Base-by-base conservation (phyloP, 92 coral and sea anemone species). In the Anthopleura xanthogrammica region DNA sequence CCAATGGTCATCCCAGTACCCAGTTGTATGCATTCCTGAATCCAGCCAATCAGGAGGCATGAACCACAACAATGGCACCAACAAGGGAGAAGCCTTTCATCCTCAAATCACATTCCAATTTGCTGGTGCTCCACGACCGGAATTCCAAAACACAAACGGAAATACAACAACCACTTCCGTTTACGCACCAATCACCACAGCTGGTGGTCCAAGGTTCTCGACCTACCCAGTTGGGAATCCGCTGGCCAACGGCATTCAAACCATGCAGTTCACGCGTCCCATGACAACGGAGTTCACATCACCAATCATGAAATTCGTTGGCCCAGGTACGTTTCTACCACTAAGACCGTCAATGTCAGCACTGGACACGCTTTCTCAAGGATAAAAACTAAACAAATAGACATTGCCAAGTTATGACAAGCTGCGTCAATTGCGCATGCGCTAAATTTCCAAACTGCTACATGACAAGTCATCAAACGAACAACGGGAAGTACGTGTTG, bases 1-100 rank as follows among this genome's bases (percentile, higher is more conserved):
- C 85, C 98, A 95, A 72, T 95, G 98, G 98, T 95, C 98, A 20
- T 94, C 95, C 13, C 90, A 90, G 29, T 94, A 94, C 72, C 98
- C 98, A 2, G 95, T 96, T 76, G 98, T 96, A 8, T 96, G 98
- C 85, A 86, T 96, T 40, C 92, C 98, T 22, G 98, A 96, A 60
- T 92, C 98, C 64, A 87, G 91, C 54, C 88, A 91, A 64, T 86
- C 98, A 52, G 91, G 92, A 43, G 95, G 93, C 60, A 81, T 85
- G 83, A 88, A 91, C 43, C 98, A 94, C 68, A 85, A 94, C 19
- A 94, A 88, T 72, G 95, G 94, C 36, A 87, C 89, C 39, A 89
- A 85, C 83, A 92, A 92, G 76, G 81, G 87, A 7, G 97, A 92
- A 41, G 85, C 90, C 12, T 88, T 92, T 64, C 88, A 91, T 12